These are phyloP conservation scores for Oxystoma pomonae DNA, from an alignment of 2,888 invertebrate genomes.

Conservation along the genomic window DNA sequence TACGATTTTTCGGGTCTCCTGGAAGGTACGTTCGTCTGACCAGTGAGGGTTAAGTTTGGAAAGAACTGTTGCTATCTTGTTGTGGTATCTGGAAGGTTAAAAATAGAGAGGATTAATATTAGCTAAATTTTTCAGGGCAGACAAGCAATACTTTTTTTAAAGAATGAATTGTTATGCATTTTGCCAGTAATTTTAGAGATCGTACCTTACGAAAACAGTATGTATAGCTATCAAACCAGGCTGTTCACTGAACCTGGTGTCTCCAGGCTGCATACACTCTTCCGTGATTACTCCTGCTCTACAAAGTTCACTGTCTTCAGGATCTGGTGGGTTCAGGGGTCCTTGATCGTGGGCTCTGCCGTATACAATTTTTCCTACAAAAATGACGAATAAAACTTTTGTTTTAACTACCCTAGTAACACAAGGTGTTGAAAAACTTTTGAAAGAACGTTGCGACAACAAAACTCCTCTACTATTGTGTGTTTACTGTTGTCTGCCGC, in stretches of 20 bases:
- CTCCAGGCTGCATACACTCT: slow-evolving; percentile 75
- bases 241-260: slow-evolving; percentile 75
- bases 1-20: slow-evolving; percentile 78
- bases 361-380: slow-evolving; percentile 40
- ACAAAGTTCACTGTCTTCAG: slow-evolving; percentile 63
- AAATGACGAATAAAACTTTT: slow-evolving; percentile 6
- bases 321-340: slow-evolving; percentile 51
- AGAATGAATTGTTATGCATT: too few species aligned
- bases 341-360: slow-evolving; percentile 52
- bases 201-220: slow-evolving; percentile 59
- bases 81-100: slow-evolving; percentile 63
- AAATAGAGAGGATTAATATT: too few species aligned
- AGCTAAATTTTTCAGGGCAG: too few species aligned
- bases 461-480: too few species aligned
- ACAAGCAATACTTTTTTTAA: too few species aligned
- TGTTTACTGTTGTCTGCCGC: too few species aligned
- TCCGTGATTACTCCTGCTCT: slow-evolving; percentile 66
- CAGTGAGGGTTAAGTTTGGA: slow-evolving; percentile 75
- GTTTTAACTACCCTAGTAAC: too few species aligned
- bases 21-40: slow-evolving; percentile 84
- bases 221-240: slow-evolving; percentile 74
- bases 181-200: too few species aligned
- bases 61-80: slow-evolving; percentile 67
- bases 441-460: too few species aligned
- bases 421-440: too few species aligned